Percentiles rank a stretch among this genome's conserved stretches.
These are phyloP conservation scores for Octonoba sinensis DNA, from an alignment of 2,888 invertebrate genomes.

Conservation along the genomic window DNA sequence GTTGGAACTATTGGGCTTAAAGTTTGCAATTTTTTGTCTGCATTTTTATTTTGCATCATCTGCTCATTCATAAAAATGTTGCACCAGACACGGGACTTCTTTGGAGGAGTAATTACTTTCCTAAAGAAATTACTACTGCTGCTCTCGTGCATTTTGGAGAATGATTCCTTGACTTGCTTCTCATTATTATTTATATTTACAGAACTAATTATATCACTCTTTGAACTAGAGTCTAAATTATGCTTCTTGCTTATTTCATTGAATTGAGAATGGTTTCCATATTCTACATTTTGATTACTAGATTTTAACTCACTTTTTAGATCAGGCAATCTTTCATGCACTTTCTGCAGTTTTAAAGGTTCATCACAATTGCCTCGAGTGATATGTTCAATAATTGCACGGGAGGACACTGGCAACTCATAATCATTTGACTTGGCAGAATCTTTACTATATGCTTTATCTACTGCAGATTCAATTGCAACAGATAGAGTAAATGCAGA, in stretches of 20 bases:
- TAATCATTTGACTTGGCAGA: slow-evolving; percentile 20
- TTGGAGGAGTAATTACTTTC: slow-evolving; percentile 53
- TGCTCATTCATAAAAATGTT: slow-evolving; percentile 61
- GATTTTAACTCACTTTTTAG: slow-evolving; percentile 11
- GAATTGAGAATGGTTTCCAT: not conserved
- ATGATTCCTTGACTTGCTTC: slow-evolving; percentile 7
- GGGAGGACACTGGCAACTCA: slow-evolving; percentile 32
- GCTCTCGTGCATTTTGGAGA: slow-evolving; percentile 2
- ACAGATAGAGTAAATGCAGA: slow-evolving; percentile 56
- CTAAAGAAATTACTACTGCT: slow-evolving; percentile 39
- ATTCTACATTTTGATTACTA: slow-evolving; percentile 23
- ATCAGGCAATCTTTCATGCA: not conserved
- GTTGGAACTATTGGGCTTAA: slow-evolving; percentile 17
- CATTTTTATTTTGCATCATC: slow-evolving; percentile 23
- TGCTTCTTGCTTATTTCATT: slow-evolving; percentile 15
- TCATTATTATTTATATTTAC: slow-evolving; percentile 13
- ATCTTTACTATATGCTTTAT: slow-evolving; percentile 57
- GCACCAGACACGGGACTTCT: slow-evolving; percentile 59
- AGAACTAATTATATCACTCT: not conserved
- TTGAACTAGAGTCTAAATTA: slow-evolving; percentile 10
- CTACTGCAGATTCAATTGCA: slow-evolving; percentile 59
- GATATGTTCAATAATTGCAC: slow-evolving; percentile 23
- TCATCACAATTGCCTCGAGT: slow-evolving; percentile 18
- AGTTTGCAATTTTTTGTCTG: slow-evolving; percentile 14
- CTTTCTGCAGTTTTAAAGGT: too few species aligned